Evolutionary conservation across 2,888 invertebrate species (phyloP).

Genomic region (Protodeltote pygarga): DNA sequence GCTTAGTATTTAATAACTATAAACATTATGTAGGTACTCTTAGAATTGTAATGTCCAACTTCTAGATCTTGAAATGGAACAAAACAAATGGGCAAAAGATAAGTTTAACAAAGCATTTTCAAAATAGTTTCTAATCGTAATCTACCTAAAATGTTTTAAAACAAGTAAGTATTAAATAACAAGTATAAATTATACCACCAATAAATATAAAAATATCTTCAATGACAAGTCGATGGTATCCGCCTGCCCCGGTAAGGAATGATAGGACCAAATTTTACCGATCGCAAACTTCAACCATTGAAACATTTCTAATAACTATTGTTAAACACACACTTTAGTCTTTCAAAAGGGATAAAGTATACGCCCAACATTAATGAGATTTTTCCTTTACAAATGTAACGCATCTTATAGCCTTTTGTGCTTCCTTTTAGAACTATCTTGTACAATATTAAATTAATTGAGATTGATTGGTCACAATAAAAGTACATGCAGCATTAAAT

Average conservation of each 20-base stretch:
- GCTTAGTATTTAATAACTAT: slow-evolving; percentile 61
- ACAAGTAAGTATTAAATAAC: slow-evolving; percentile 34
- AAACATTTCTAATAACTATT: slow-evolving; percentile 55
- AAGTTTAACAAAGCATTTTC: slow-evolving; percentile 27
- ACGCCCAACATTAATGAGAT: slow-evolving; percentile 25
- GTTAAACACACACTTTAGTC: slow-evolving; percentile 73
- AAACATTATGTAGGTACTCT: slow-evolving; percentile 50
- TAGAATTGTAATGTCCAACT: slow-evolving; percentile 31
- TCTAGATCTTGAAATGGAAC: slow-evolving; percentile 30
- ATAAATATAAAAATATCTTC: slow-evolving; percentile 64
- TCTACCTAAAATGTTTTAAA: slow-evolving; percentile 34
- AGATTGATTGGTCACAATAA: slow-evolving; percentile 20
- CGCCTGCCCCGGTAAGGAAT: slow-evolving; percentile 87
- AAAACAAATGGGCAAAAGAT: slow-evolving; percentile 42
- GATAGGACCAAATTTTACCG: slow-evolving; percentile 89
- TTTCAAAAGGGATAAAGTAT: slow-evolving; percentile 63
- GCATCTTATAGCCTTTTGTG: slow-evolving; percentile 30
- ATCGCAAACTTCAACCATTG: slow-evolving; percentile 74
- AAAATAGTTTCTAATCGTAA: slow-evolving; percentile 26
- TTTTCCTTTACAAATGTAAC: slow-evolving; percentile 24
- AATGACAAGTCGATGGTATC: slow-evolving; percentile 59
- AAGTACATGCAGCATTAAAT: slow-evolving; percentile 11
- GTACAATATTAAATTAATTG: slow-evolving; percentile 19
- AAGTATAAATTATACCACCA: no score
- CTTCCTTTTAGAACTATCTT: slow-evolving; percentile 13